phyloP scores from a whole-genome alignment of 23 tunicate genomes.

The Botrylloides violaceus region DNA sequence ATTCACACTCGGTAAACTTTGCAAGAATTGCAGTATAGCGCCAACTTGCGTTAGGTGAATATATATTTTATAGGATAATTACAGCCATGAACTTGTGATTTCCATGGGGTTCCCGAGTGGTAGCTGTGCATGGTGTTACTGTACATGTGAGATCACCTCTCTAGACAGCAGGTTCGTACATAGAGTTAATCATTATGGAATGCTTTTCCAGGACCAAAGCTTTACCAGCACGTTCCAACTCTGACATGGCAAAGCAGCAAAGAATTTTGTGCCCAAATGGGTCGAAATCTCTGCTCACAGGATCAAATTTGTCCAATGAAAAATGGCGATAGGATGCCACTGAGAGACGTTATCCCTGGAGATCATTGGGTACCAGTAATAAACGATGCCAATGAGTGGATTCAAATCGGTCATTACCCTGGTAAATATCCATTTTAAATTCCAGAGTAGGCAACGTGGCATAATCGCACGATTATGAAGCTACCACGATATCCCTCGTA shows the following conservation, averaged over 20 bases:
- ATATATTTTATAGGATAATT: too few species aligned
- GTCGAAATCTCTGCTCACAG: neutral
- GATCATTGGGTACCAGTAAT: slow-evolving; percentile 18
- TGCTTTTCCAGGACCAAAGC: neutral
- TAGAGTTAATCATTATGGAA: neutral
- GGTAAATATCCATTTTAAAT: neutral
- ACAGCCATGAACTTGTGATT: too few species aligned
- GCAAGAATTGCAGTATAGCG: too few species aligned
- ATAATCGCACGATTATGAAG: too few species aligned
- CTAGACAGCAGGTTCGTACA: neutral
- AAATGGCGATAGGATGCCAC: neutral
- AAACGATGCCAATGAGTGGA: slow-evolving; percentile 12
- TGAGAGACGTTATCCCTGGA: slow-evolving; percentile 10
- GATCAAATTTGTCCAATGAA: neutral
- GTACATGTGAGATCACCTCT: too few species aligned
- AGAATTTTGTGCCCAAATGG: neutral
- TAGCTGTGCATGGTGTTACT: too few species aligned
- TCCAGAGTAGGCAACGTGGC: too few species aligned
- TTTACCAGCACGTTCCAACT: neutral
- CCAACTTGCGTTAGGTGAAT: too few species aligned
- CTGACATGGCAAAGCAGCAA: slow-evolving; percentile 16
- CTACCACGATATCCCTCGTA: too few species aligned
- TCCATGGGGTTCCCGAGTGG: too few species aligned
- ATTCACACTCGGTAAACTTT: too few species aligned
- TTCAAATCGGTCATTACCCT: neutral